A percentile compares a stretch with the other conserved stretches of the same genome.
Conservation (phyloP, 2,113 vertebrate genomes). For the Tachycineta bicolor region DNA sequence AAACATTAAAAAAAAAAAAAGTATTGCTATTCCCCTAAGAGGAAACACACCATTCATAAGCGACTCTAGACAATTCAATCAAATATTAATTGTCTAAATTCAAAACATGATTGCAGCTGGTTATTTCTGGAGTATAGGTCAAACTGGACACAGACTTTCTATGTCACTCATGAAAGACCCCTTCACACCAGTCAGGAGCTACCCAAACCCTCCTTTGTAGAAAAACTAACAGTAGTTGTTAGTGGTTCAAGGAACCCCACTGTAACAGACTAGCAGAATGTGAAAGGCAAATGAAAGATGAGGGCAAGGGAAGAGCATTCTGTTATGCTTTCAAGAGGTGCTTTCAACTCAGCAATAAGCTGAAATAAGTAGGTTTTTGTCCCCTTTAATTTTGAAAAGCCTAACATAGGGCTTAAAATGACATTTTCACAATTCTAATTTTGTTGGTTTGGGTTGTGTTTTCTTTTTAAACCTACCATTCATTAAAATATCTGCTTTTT, state of each 20-base stretch:
- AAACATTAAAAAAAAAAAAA: neutral
- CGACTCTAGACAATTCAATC: neutral
- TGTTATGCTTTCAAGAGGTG: constrained; percentile 4
- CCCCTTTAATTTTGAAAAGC: constrained; percentile 43
- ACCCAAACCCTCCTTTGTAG: neutral
- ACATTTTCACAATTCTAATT: constrained; percentile 8
- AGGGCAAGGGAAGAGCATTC: neutral
- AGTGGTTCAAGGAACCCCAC: neutral
- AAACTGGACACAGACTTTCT: neutral
- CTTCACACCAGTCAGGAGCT: neutral
- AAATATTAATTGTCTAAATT: neutral
- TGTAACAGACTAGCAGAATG: constrained; percentile 12
- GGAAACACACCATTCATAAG: neutral
- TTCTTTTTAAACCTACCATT: constrained; percentile 24
- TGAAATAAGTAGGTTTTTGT: constrained; percentile 42
- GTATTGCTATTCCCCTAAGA: neutral
- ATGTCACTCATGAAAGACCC: neutral
- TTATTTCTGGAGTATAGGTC: neutral
- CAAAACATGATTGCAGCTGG: neutral
- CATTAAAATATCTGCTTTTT: constrained; percentile 10
- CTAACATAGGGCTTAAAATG: neutral
- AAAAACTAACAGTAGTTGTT: constrained; percentile 2
- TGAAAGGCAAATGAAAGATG: constrained; percentile 50
- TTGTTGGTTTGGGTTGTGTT: constrained; percentile 10
- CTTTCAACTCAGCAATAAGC: constrained; percentile 12